Percentiles rank a stretch among this genome's conserved stretches.
phyloP scores from a whole-genome alignment of 2,113 vertebrate species.

The Halichoerus grypus region DNA sequence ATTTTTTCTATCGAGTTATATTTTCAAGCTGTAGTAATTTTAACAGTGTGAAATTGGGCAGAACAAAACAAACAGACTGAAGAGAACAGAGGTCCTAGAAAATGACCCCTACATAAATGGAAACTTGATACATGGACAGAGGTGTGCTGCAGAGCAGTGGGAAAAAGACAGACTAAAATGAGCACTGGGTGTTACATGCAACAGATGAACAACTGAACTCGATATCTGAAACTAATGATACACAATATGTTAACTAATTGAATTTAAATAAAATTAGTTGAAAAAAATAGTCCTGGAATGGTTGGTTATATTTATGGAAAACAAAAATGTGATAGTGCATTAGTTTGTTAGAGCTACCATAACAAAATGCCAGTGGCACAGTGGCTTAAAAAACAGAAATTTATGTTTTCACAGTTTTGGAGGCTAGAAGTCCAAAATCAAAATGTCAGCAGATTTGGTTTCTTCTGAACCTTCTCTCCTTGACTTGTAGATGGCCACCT shows the following conservation, averaged over 20 bases:
- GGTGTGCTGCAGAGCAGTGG: neutral
- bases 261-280: neutral
- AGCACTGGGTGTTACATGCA: neutral
- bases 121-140: neutral
- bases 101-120: neutral
- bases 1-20: neutral
- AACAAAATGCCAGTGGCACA: neutral
- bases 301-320: neutral
- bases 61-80: neutral
- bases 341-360: neutral
- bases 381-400: neutral
- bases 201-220: neutral
- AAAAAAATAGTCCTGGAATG: neutral
- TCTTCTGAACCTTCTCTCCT: neutral
- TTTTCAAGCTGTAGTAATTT: neutral
- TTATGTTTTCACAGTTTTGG: neutral
- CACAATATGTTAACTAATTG: neutral
- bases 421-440: neutral
- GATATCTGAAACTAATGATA: neutral
- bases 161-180: neutral
- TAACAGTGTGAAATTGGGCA: neutral
- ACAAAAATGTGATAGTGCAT: neutral
- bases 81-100: neutral
- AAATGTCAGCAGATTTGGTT: neutral
- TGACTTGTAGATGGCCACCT: rapidly evolving